A percentile compares a stretch with the other conserved stretches of the same genome.
Evolutionary conservation across 2,113 vertebrate species (phyloP).

Genomic region (Mus pahari): DNA sequence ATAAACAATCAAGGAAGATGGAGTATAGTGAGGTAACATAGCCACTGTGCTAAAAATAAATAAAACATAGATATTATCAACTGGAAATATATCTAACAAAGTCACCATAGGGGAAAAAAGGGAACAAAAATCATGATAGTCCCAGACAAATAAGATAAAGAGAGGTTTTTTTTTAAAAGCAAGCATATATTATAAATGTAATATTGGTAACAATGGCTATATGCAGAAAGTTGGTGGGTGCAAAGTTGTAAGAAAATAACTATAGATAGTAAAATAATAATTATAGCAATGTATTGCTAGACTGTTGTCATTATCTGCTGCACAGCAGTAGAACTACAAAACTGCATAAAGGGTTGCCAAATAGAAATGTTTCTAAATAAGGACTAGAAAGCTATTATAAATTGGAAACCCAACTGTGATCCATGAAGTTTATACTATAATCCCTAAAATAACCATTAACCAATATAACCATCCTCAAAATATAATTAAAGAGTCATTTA

Average conservation of each 20-base stretch:
- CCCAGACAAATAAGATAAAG: neutral
- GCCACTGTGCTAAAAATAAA: neutral
- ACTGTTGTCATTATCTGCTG: neutral
- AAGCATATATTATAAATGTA: neutral
- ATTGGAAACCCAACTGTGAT: neutral
- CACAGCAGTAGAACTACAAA: neutral
- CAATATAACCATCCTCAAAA: neutral
- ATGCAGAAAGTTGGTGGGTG: neutral
- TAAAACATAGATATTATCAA: neutral
- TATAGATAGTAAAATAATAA: neutral
- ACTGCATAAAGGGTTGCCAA: neutral
- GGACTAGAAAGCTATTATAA: neutral
- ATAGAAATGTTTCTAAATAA: neutral
- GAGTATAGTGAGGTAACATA: neutral
- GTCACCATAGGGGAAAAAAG: neutral
- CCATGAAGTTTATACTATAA: neutral
- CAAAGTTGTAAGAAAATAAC: neutral
- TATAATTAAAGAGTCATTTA: neutral
- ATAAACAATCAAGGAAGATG: neutral
- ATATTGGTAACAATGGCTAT: too few relatives aligned
- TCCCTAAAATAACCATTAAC: neutral
- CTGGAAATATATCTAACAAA: neutral
- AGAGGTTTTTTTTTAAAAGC: too few relatives aligned
- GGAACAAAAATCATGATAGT: neutral
- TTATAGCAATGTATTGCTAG: neutral